phyloP scores from a whole-genome alignment of 2,888 invertebrate species.

The Imbricaverruca yamaguchii region DNA sequence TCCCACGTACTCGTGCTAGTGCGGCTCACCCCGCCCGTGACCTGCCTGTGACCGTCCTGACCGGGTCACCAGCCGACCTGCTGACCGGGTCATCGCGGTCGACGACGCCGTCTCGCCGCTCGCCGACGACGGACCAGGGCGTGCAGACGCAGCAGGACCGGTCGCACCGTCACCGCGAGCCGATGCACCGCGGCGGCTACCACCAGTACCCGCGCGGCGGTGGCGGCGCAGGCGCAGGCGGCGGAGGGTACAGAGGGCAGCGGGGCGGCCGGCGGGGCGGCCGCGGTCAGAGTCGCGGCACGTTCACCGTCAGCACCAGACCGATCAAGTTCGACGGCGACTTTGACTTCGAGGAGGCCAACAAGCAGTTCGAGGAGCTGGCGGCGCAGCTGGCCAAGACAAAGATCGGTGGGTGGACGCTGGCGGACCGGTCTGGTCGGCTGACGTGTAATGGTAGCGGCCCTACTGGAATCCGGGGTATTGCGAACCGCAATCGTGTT shows the following conservation, averaged over 20 bases:
- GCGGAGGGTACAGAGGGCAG: conserved; percentile 36
- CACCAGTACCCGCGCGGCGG: conserved; percentile 31
- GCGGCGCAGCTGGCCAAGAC: conserved; percentile 71
- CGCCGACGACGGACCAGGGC: conserved; percentile 77
- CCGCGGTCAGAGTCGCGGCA: conserved; percentile 29
- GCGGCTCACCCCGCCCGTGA: too few species aligned
- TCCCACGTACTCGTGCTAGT: too few species aligned
- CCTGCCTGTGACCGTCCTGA: too few species aligned
- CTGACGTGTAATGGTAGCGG: too few species aligned
- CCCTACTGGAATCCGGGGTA: too few species aligned
- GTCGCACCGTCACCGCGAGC: conserved; percentile 25
- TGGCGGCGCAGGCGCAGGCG: conserved; percentile 28
- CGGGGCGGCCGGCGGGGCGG: conserved; percentile 38
- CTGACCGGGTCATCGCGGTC: conserved; percentile 29
- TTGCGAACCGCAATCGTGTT: too few species aligned
- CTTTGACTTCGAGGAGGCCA: conserved; percentile 97
- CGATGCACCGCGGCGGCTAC: conserved; percentile 26
- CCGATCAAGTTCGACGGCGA: conserved; percentile 70
- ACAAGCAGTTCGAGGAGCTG: conserved; percentile 91
- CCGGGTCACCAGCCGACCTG: too few species aligned
- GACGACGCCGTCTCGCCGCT: conserved; percentile 53
- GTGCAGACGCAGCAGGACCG: conserved; percentile 52
- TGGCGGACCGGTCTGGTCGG: too few species aligned
- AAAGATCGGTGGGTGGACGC: conserved; percentile 50
- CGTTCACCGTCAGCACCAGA: not conserved